Conservation (phyloP, 2,113 vertebrate genomes). For the Silurus asotus region DNA sequence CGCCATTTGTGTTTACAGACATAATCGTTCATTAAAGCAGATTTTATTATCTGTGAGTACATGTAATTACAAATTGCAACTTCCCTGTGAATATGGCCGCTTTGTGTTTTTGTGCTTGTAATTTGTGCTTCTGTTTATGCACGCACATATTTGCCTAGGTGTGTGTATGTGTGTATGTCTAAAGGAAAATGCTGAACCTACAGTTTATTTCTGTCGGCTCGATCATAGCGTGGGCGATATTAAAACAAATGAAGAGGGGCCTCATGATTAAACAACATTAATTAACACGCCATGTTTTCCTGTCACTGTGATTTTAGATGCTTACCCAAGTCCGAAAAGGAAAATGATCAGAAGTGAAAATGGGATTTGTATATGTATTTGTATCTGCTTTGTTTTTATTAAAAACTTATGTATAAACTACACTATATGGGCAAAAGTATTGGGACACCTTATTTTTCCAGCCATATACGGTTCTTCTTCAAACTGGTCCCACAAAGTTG, state of each 20-base stretch:
- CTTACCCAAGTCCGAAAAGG: not conserved
- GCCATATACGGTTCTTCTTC: too few relatives aligned
- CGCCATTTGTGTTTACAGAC: constrained; percentile 39
- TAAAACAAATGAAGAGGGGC: constrained; percentile 34
- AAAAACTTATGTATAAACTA: not conserved
- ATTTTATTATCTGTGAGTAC: constrained; percentile 40
- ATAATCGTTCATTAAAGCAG: constrained; percentile 42
- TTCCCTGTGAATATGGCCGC: constrained; percentile 17
- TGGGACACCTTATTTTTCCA: too few relatives aligned
- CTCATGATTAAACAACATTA: constrained; percentile 50
- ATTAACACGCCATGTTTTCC: constrained; percentile 44
- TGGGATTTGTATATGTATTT: not conserved
- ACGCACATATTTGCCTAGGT: not conserved
- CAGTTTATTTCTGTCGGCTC: constrained; percentile 43
- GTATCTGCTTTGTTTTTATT: not conserved
- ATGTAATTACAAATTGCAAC: constrained; percentile 40
- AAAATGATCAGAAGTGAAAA: not conserved
- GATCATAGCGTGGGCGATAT: constrained; percentile 32
- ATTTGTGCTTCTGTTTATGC: not conserved
- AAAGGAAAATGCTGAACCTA: constrained; percentile 49
- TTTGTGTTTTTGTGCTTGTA: constrained; percentile 4
- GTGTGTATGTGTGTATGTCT: constrained; percentile 26
- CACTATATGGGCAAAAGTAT: too few relatives aligned
- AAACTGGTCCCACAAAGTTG: too few relatives aligned
- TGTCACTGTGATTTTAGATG: constrained; percentile 21